Evolutionary conservation across 2,888 invertebrate species (phyloP), one percentile per base, ranked within the genome.

Genomic region (Erynnis tages): DNA sequence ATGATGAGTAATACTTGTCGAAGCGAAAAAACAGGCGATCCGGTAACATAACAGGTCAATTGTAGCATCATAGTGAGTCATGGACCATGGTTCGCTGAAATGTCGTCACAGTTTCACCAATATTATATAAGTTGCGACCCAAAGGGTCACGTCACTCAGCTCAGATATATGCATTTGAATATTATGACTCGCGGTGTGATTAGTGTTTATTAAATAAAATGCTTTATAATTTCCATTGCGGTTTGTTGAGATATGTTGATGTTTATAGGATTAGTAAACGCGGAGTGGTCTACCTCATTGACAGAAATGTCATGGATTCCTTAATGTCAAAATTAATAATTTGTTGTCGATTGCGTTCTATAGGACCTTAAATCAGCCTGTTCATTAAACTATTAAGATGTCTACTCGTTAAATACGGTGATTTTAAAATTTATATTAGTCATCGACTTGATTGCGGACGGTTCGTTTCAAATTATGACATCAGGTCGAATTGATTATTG

Each of bases 31-130:
- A 82, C 52, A 47, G 52, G 52, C 59, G 57, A 60, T 62, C 62
- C 63, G 59, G 58, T 58, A 58, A 62, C 61, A 63, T 59, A 69
- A 67, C 67, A 66, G 69, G 65, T 67, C 66, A 65, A 61, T 61
- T 60, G 63, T 63, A 57, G 65, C 61, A 67, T 61, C 49, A 50
- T 45, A 41, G 59, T 86, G 85, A 85, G 57, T 84, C 86, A 85
- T 64, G 57, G 63, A 77, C 83, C 85, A 84, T 64, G 58, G 62
- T 78, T 79, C 73, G 62, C 62, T 72, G 75, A 76, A 82, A 71
- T 76, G 67, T 76, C 79, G 82, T 84, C 84, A 82, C 78, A 77
- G 56, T 81, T 81, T 80, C 78, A 71, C 74, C 69, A 71, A 82
- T 69, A 53, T 65, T 56, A 59, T 61, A 58, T 62, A 16, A 54